phyloP scores from a whole-genome alignment of 2,888 invertebrate genomes.

The Eumacrocentrus americanus region DNA sequence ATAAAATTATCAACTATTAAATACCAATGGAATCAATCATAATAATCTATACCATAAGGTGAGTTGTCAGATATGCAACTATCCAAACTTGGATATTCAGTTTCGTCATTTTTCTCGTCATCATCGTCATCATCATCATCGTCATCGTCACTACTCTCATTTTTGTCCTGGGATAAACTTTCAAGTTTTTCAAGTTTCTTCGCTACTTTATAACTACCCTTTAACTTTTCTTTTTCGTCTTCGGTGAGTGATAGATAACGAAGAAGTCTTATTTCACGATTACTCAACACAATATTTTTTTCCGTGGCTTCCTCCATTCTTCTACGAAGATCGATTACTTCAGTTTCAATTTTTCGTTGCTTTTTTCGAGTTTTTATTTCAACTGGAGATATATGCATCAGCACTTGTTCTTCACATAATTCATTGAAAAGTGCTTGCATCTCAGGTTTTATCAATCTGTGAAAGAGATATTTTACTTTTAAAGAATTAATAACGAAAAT shows the following conservation, averaged over 20 bases:
- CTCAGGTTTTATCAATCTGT: slow-evolving; percentile 75
- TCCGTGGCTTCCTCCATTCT: slow-evolving; percentile 79
- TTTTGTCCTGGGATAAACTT: slow-evolving; percentile 75
- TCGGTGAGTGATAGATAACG: slow-evolving; percentile 90
- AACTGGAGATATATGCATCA: slow-evolving; percentile 82
- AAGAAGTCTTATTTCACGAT: slow-evolving; percentile 86
- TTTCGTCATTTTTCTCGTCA: slow-evolving; percentile 23
- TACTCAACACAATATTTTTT: slow-evolving; percentile 88
- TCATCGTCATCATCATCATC: slow-evolving; percentile 75
- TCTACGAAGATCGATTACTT: slow-evolving; percentile 83
- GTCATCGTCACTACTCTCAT: slow-evolving; percentile 77
- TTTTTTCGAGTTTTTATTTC: slow-evolving; percentile 87
- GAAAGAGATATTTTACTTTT: no score
- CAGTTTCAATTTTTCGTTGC: slow-evolving; percentile 88
- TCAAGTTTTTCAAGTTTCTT: slow-evolving; percentile 90
- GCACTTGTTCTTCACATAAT: slow-evolving; percentile 83
- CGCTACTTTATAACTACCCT: slow-evolving; percentile 86
- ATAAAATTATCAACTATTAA: neutral
- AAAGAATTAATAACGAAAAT: no score
- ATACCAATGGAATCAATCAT: neutral
- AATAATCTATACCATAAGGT: slow-evolving; percentile 60
- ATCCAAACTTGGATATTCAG: slow-evolving; percentile 80
- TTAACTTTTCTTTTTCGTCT: slow-evolving; percentile 89
- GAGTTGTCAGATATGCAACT: slow-evolving; percentile 79
- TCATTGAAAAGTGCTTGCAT: slow-evolving; percentile 78